These are phyloP conservation scores for Brachyistius frenatus DNA, from an alignment of 2,113 vertebrate genomes.

Conservation along the genomic window DNA sequence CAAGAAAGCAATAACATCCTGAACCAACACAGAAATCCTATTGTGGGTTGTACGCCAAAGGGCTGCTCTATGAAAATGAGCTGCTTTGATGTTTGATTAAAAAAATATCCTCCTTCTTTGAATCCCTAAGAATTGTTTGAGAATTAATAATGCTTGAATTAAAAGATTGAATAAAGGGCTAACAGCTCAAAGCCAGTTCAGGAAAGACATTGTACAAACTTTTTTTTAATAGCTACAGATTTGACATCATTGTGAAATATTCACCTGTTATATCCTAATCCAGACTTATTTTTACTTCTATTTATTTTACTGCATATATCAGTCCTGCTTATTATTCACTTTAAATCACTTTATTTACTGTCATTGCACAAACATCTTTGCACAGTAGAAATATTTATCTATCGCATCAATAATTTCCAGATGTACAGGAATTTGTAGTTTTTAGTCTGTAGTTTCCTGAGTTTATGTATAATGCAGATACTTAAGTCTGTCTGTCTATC, in stretches of 20 bases:
- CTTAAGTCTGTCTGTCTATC: no score
- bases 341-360: no score
- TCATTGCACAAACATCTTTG: no score
- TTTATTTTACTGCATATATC: no score
- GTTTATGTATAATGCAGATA: no score
- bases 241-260: slow-evolving; percentile 41
- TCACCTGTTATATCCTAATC: not conserved
- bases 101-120: slow-evolving; percentile 59
- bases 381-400: not conserved
- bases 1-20: slow-evolving; percentile 70
- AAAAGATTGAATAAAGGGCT: slow-evolving; percentile 57
- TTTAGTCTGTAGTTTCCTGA: no score
- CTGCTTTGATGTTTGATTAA: slow-evolving; percentile 80
- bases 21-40: slow-evolving; percentile 65
- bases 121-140: slow-evolving; percentile 65
- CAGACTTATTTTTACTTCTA: no score
- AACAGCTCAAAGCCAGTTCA: slow-evolving; percentile 31
- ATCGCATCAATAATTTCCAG: no score
- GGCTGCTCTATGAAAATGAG: slow-evolving; percentile 71
- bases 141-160: slow-evolving; percentile 68
- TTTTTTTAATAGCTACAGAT: not conserved
- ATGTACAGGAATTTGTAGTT: no score
- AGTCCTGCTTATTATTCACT: no score
- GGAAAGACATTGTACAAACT: slow-evolving; percentile 6
- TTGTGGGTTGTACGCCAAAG: slow-evolving; percentile 63